phyloP scores from a whole-genome alignment of 2,888 invertebrate genomes.

The Dichetophora obliterata region DNA sequence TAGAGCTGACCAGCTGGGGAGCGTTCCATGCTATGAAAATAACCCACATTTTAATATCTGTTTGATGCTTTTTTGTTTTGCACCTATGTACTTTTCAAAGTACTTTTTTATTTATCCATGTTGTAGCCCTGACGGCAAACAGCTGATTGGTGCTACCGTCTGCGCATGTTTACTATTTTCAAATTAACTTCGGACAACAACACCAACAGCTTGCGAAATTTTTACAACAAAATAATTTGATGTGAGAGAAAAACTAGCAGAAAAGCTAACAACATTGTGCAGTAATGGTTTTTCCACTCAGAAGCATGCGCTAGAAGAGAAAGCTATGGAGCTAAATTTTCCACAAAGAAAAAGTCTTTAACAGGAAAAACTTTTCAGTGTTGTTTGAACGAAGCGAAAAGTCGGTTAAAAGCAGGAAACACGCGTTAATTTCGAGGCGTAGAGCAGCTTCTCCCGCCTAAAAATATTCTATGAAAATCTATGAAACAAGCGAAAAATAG shows the following conservation, averaged over 20 bases:
- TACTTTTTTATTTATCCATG: no score
- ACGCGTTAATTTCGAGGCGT: background rate
- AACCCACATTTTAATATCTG: no score
- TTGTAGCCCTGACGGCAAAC: no score
- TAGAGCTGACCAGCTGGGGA: no score
- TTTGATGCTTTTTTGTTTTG: no score
- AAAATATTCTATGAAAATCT: slow-evolving; percentile 23
- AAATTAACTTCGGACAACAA: background rate
- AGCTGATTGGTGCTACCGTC: no score
- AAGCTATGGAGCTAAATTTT: background rate
- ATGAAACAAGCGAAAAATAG: slow-evolving; percentile 13
- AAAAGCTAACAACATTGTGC: no score
- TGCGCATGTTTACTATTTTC: no score
- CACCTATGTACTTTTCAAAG: no score
- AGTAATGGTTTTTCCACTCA: background rate
- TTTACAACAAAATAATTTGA: no score
- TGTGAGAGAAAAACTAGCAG: no score
- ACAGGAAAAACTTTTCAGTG: slow-evolving; percentile 27
- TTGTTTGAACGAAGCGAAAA: slow-evolving; percentile 29
- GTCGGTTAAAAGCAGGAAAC: slow-evolving; percentile 19
- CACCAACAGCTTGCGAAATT: background rate
- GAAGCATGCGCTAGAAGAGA: background rate
- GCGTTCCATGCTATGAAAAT: no score
- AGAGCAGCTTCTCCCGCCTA: slow-evolving; percentile 29
- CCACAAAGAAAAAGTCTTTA: slow-evolving; percentile 1